These are phyloP conservation scores for Sceloporus undulatus DNA, from an alignment of 2,113 vertebrate genomes.

Conservation along the genomic window DNA sequence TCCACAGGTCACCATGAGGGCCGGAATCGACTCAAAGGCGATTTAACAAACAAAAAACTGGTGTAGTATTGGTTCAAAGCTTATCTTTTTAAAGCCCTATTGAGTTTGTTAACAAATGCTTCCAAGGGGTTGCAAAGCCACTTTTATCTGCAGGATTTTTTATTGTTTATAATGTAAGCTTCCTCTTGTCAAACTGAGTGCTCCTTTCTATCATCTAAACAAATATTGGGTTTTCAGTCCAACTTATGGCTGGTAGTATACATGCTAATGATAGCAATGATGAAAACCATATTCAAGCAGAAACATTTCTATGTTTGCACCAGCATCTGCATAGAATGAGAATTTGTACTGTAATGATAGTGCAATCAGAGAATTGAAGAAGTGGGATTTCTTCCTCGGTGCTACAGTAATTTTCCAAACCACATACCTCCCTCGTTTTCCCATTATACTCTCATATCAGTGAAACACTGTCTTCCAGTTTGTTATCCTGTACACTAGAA, in stretches of 20 bases:
- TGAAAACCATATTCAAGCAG: neutral
- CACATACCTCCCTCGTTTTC: neutral
- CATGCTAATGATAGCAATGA: neutral
- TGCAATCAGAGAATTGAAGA: neutral
- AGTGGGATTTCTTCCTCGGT: neutral
- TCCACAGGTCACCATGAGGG: too few relatives aligned
- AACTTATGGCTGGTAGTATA: neutral
- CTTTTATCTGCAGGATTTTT: neutral
- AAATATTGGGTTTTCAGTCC: neutral
- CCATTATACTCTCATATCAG: neutral
- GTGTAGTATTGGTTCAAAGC: too few relatives aligned
- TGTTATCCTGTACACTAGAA: neutral
- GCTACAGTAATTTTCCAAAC: neutral
- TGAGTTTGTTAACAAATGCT: neutral
- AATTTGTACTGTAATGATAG: neutral
- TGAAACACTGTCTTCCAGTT: neutral
- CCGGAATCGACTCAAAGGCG: too few relatives aligned
- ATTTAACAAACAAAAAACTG: neutral
- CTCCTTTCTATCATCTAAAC: neutral
- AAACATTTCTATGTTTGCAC: neutral
- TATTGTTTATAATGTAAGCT: neutral
- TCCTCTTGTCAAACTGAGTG: neutral
- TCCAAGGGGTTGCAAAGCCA: neutral
- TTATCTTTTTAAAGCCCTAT: neutral
- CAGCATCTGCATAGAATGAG: neutral